phyloP scores from a whole-genome alignment of 2,888 invertebrate genomes.

The Xestia xanthographa region DNA sequence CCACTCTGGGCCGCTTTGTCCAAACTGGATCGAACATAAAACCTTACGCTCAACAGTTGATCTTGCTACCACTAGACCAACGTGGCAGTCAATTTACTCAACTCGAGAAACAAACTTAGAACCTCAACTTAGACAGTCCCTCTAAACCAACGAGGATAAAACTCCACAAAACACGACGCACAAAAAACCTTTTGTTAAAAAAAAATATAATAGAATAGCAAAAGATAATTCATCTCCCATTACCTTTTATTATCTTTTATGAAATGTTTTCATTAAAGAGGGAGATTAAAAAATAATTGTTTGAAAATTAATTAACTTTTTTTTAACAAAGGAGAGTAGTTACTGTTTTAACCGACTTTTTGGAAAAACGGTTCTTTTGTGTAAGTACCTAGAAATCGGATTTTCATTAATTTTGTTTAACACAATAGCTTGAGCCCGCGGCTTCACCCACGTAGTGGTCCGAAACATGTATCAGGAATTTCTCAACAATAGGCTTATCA shows the following conservation, averaged over 20 bases:
- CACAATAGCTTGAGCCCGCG: too few species aligned
- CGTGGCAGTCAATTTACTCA: too few species aligned
- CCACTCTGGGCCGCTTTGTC: too few species aligned
- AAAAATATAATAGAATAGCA: conserved; percentile 40
- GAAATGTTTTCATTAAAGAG: conserved; percentile 42
- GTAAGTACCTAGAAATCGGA: neutral
- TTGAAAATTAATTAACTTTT: conserved; percentile 46
- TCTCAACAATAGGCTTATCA: too few species aligned
- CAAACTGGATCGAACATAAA: neutral
- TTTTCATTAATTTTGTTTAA: neutral
- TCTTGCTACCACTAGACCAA: too few species aligned
- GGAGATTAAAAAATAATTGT: conserved; percentile 50
- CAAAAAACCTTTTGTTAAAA: conserved; percentile 17
- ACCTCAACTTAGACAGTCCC: too few species aligned
- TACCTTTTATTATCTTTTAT: conserved; percentile 43
- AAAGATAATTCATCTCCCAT: conserved; percentile 46
- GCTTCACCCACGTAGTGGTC: too few species aligned
- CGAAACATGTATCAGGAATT: too few species aligned
- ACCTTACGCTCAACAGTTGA: neutral
- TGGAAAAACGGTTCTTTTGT: neutral
- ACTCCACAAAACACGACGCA: neutral
- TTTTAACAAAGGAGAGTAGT: conserved; percentile 10
- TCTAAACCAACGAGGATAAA: conserved; percentile 14
- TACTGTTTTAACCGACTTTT: neutral
- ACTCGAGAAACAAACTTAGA: too few species aligned